These are phyloP conservation scores for Bugulina stolonifera DNA, from an alignment of 2,888 invertebrate species.

Conservation along the genomic window DNA sequence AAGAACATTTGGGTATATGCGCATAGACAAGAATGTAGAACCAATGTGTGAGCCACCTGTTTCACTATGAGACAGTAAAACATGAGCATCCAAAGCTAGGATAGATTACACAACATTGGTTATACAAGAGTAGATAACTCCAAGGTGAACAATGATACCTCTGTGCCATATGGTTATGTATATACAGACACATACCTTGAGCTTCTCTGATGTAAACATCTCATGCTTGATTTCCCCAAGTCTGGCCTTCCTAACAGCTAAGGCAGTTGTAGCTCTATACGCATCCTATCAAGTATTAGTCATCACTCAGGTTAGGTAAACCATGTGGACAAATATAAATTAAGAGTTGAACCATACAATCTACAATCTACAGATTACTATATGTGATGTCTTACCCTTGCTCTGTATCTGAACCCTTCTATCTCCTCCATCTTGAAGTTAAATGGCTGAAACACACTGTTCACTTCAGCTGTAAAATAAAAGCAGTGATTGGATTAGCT, in stretches of 20 bases:
- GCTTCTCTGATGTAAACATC: conserved; percentile 81
- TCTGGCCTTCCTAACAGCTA: conserved; percentile 87
- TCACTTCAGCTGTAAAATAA: not conserved
- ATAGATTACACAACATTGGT: too few relatives aligned
- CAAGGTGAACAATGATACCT: too few relatives aligned
- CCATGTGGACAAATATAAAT: too few relatives aligned
- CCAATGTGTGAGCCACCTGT: not conserved
- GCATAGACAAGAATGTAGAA: not conserved
- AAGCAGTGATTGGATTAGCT: too few relatives aligned
- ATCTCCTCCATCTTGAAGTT: conserved; percentile 91
- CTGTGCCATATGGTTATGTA: too few relatives aligned
- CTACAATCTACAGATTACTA: too few relatives aligned
- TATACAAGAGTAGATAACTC: too few relatives aligned
- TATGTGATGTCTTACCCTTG: too few relatives aligned
- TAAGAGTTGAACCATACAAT: too few relatives aligned
- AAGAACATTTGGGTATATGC: conserved; percentile 25
- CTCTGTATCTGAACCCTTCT: conserved; percentile 89
- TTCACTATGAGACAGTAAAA: not conserved
- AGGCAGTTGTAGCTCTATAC: conserved; percentile 85
- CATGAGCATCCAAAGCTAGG: not conserved
- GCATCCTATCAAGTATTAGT: conserved; percentile 76
- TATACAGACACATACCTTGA: conserved; percentile 62
- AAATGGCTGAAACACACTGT: conserved; percentile 66
- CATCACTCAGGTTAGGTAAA: too few relatives aligned
- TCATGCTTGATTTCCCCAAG: conserved; percentile 92